A percentile compares a stretch with the other conserved stretches of the same genome.
phyloP scores from a whole-genome alignment of 2,888 invertebrate genomes.

The Nephrotoma guestfalica region DNA sequence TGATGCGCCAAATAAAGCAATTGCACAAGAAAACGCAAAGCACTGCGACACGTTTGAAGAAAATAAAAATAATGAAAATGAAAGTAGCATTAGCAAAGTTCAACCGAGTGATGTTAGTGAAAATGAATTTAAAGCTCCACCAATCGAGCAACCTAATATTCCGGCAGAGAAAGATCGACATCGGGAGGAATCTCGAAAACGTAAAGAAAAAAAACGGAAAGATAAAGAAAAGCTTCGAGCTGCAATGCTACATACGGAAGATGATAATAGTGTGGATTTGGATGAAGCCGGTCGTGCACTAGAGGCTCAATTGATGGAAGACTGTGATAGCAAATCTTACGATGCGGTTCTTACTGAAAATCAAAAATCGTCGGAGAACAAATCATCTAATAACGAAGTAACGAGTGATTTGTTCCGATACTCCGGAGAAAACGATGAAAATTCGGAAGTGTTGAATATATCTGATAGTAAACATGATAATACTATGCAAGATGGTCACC shows the following conservation, averaged over 20 bases:
- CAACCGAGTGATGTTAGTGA: neutral
- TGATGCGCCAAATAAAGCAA: neutral
- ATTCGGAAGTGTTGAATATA: constrained; percentile 32
- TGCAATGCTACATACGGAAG: constrained; percentile 37
- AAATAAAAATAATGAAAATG: neutral
- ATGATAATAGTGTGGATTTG: constrained; percentile 67
- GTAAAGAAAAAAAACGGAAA: constrained; percentile 46
- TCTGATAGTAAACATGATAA: constrained; percentile 19
- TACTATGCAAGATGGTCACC: constrained; percentile 29
- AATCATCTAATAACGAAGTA: neutral
- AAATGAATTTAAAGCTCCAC: neutral
- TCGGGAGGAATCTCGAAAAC: constrained; percentile 31
- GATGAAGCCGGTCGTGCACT: constrained; percentile 69
- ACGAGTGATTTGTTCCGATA: constrained; percentile 41
- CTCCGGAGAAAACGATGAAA: constrained; percentile 41
- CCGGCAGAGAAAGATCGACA: constrained; percentile 25
- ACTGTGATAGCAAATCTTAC: constrained; percentile 38
- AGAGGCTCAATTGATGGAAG: constrained; percentile 64
- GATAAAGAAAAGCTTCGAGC: constrained; percentile 40
- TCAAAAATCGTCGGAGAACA: neutral
- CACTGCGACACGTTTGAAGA: neutral
- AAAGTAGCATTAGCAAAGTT: neutral
- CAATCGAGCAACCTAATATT: neutral
- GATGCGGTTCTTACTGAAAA: constrained; percentile 16
- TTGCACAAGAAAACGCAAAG: neutral